A percentile compares a stretch with the other conserved stretches of the same genome.
These are phyloP conservation scores for Julus scanicus DNA, from an alignment of 2,888 invertebrate genomes.

Conservation along the genomic window DNA sequence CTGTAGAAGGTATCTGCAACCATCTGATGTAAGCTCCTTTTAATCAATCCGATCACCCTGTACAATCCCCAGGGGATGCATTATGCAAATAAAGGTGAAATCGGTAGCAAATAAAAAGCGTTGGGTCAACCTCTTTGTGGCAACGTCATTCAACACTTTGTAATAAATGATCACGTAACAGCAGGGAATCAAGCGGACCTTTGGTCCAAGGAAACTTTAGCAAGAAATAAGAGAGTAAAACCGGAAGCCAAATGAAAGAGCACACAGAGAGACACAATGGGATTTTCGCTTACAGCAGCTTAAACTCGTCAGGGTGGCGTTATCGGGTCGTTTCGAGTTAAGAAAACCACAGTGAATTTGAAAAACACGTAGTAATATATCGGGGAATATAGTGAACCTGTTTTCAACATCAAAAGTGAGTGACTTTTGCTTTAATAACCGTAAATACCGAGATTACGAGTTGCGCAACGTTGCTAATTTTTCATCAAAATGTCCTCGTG, in stretches of 20 bases:
- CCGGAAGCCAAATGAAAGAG: not conserved
- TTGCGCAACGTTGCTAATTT: slow-evolving; percentile 3
- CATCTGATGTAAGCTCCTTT: no score
- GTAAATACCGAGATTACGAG: slow-evolving; percentile 14
- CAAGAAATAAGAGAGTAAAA: not conserved
- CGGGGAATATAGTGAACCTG: not conserved
- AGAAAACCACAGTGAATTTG: slow-evolving; percentile 21
- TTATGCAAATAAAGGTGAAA: not conserved
- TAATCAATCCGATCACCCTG: not conserved
- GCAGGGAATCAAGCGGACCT: not conserved
- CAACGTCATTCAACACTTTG: slow-evolving; percentile 22
- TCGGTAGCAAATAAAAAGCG: no score
- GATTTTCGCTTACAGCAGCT: not conserved
- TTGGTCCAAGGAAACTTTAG: not conserved
- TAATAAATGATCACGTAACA: not conserved
- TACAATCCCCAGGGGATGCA: slow-evolving; percentile 4
- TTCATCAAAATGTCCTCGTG: slow-evolving; percentile 14
- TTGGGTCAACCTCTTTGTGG: not conserved
- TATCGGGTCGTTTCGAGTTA: slow-evolving; percentile 16
- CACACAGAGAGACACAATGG: not conserved
- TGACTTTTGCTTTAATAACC: slow-evolving; percentile 25
- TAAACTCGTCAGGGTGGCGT: slow-evolving; percentile 6
- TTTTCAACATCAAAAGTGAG: slow-evolving; percentile 8
- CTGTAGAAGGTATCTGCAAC: no score
- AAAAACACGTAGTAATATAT: not conserved